phyloP scores from a whole-genome alignment of 2,113 vertebrate species.

The Hyla sarda region DNA sequence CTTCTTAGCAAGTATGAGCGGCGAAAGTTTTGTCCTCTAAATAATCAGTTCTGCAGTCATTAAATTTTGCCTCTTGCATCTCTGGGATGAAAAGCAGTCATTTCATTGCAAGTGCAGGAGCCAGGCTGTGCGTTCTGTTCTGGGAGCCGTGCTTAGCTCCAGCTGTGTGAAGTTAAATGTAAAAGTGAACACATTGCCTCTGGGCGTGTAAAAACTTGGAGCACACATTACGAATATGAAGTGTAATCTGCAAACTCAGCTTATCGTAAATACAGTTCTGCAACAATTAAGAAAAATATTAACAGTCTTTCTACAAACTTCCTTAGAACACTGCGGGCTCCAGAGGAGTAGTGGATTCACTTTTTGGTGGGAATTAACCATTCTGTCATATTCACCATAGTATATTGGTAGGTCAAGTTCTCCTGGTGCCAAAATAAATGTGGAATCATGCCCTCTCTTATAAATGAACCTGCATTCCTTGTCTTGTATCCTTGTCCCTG shows the following conservation, averaged over 20 bases:
- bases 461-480: no score
- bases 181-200: slow-evolving; percentile 53
- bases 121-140: slow-evolving; percentile 37
- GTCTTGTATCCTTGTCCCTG: no score
- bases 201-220: slow-evolving; percentile 53
- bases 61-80: slow-evolving; percentile 44
- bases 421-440: neutral
- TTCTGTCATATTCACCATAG: no score
- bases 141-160: slow-evolving; percentile 42
- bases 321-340: neutral
- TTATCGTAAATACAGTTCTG: slow-evolving; percentile 42
- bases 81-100: slow-evolving; percentile 48
- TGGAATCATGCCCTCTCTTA: neutral
- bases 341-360: neutral
- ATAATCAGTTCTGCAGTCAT: slow-evolving; percentile 47
- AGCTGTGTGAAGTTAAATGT: slow-evolving; percentile 58
- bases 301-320: slow-evolving; percentile 14
- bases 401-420: neutral
- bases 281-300: slow-evolving; percentile 30
- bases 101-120: slow-evolving; percentile 33
- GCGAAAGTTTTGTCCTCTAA: slow-evolving; percentile 50
- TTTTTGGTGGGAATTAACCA: neutral
- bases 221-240: slow-evolving; percentile 46
- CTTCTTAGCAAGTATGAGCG: neutral
- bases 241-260: slow-evolving; percentile 47